Evolutionary conservation across 2,797 vertebrate genomes (phyloP).

Genomic region (Calcarius lapponicus): DNA sequence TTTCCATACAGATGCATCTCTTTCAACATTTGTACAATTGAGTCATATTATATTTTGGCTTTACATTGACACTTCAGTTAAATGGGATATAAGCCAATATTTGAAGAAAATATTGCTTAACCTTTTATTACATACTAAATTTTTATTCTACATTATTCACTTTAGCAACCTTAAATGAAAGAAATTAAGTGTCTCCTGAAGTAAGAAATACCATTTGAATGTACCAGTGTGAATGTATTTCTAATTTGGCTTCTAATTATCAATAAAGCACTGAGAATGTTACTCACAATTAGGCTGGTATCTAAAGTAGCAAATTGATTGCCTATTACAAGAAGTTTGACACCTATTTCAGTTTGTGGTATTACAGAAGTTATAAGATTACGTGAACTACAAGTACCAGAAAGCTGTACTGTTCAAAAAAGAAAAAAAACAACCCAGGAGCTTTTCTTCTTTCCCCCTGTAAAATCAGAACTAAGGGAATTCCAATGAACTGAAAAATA

Average conservation of each 20-base stretch:
- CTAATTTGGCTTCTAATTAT: background rate
- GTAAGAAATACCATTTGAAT: background rate
- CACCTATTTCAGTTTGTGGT: background rate
- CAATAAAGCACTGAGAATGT: background rate
- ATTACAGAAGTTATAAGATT: background rate
- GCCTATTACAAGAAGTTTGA: background rate
- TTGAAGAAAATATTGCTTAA: background rate
- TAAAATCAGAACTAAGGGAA: background rate
- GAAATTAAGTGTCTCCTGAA: background rate
- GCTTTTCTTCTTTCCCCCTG: background rate
- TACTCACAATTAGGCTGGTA: background rate
- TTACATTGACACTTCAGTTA: background rate
- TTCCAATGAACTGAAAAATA: background rate
- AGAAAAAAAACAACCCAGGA: background rate
- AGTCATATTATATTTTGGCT: background rate
- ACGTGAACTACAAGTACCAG: background rate
- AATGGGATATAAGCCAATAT: background rate
- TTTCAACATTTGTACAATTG: background rate
- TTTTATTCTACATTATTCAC: background rate
- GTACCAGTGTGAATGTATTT: background rate
- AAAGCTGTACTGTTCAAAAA: background rate
- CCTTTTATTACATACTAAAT: background rate
- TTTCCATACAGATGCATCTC: background rate
- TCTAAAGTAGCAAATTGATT: background rate
- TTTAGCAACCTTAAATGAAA: background rate